Conservation (phyloP, 2,888 invertebrate genomes). For the Abrostola tripartita region DNA sequence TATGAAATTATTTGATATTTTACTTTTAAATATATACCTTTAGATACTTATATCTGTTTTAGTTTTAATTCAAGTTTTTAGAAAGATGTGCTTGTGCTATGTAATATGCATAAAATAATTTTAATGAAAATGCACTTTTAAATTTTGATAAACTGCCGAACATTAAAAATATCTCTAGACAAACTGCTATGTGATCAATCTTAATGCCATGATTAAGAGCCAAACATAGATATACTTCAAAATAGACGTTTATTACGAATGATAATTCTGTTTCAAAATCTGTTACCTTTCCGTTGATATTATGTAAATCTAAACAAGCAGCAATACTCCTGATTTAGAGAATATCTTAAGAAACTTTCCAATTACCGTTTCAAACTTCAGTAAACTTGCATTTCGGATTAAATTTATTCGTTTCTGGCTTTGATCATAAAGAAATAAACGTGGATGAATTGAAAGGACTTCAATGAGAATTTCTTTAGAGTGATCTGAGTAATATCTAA, state of each 20-base stretch:
- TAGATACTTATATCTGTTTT: too few species aligned
- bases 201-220: slow-evolving; percentile 17
- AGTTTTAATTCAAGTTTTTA: too few species aligned
- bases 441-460: slow-evolving; percentile 68
- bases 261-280: slow-evolving; percentile 42
- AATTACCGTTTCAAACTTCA: slow-evolving; percentile 68
- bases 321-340: slow-evolving; percentile 43
- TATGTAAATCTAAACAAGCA: slow-evolving; percentile 56
- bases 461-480: slow-evolving; percentile 63
- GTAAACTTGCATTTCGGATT: slow-evolving; percentile 65
- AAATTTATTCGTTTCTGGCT: slow-evolving; percentile 71
- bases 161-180: neutral
- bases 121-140: too few species aligned
- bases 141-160: neutral
- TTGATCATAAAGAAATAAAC: slow-evolving; percentile 71
- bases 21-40: too few species aligned
- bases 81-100: too few species aligned
- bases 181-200: slow-evolving; percentile 9
- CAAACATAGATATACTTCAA: slow-evolving; percentile 22
- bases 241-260: slow-evolving; percentile 50
- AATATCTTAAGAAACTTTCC: slow-evolving; percentile 65
- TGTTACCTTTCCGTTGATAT: slow-evolving; percentile 44
- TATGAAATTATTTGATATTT: too few species aligned
- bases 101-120: too few species aligned
- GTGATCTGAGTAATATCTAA: slow-evolving; percentile 79